phyloP scores from a whole-genome alignment of 2,113 vertebrate species.

The Platichthys flesus region DNA sequence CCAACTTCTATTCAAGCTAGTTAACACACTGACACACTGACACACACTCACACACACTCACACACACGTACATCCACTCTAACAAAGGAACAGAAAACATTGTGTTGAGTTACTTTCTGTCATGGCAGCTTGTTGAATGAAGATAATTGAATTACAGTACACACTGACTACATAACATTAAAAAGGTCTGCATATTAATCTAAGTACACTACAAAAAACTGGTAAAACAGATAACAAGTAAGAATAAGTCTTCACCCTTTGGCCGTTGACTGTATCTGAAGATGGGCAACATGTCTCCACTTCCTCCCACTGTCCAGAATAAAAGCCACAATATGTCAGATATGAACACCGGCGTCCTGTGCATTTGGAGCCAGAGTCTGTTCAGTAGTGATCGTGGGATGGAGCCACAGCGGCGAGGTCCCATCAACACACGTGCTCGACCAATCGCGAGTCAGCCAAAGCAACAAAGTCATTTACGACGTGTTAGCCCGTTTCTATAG shows the following conservation, averaged over 20 bases:
- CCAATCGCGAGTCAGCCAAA: neutral
- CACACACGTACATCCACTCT: neutral
- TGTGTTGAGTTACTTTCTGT: neutral
- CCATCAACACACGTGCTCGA: no score
- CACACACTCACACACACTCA: neutral
- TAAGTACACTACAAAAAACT: no score
- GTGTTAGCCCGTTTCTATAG: no score
- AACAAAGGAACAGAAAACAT: neutral
- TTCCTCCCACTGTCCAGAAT: neutral
- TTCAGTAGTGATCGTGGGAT: no score
- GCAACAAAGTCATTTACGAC: no score
- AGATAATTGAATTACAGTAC: neutral
- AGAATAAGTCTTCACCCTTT: no score
- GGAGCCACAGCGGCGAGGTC: no score
- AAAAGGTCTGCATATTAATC: no score
- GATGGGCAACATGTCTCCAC: neutral
- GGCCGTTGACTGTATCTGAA: no score
- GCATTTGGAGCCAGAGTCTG: neutral
- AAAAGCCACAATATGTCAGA: no score
- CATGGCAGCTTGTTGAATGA: neutral
- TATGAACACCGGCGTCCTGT: neutral
- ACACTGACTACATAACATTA: neutral
- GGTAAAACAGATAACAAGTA: no score
- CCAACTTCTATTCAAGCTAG: neutral
- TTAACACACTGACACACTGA: neutral